phyloP scores from a whole-genome alignment of 2,888 invertebrate genomes.

The Alentia gelatinosa region DNA sequence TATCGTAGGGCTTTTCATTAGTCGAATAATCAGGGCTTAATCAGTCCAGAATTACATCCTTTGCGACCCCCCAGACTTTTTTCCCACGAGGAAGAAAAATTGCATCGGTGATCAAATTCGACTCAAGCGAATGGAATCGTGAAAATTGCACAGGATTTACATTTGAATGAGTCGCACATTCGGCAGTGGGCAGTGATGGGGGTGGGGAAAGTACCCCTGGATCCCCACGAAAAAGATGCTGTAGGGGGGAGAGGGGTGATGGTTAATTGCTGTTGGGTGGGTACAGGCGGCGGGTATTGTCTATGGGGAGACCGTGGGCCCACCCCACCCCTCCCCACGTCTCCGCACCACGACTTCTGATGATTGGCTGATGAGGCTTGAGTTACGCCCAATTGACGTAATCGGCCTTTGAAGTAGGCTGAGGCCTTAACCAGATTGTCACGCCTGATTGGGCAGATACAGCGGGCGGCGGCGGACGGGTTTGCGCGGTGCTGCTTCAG shows the following conservation, averaged over 20 bases:
- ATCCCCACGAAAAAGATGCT: neutral
- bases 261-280: constrained; percentile 2
- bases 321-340: neutral
- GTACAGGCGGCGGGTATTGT: neutral
- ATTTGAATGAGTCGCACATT: constrained; percentile 3
- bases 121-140: constrained; percentile 21
- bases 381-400: neutral
- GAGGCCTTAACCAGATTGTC: neutral
- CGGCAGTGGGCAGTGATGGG: neutral
- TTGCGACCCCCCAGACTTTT: neutral
- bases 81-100: constrained; percentile 14
- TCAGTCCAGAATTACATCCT: constrained; percentile 27
- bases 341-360: neutral
- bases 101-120: constrained; percentile 5
- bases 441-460: neutral
- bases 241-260: too few relatives aligned
- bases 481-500: neutral
- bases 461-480: neutral
- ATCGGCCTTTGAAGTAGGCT: neutral
- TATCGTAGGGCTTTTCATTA: constrained; percentile 39
- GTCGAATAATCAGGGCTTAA: constrained; percentile 13
- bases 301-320: neutral
- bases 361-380: neutral
- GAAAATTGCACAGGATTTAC: constrained; percentile 45
- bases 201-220: neutral